Evolutionary conservation across 1,140 invertebrate genomes (phyloP), one percentile per base, ranked within the genome.

Genomic region (Drosophila bocqueti): DNA sequence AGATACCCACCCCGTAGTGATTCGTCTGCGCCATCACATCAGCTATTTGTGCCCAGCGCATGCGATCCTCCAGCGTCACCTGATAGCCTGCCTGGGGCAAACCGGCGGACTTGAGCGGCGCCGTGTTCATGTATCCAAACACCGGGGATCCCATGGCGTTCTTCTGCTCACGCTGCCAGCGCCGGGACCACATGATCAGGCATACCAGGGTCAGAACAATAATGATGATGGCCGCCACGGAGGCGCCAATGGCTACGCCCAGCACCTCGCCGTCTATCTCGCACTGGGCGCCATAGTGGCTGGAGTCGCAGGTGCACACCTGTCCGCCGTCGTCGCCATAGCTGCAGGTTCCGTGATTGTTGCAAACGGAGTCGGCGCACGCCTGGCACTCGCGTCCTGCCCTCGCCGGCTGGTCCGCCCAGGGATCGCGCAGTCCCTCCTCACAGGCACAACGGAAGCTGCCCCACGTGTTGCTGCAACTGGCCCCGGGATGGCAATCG

Each of bases 191-290:
- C 94, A 97, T 97, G 64, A 98, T 96, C 6, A 98, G 94, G 80
- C 97, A 97, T 2, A 97, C 95, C 2, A 98, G 93, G 0, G 97
- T 98, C 31, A 98, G 92, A 2, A 97, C 95, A 82, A 98, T 98
- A 58, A 98, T 98, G 31, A 98, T 95, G 5, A 98, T 94, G 24
- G 97, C 97, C 9, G 96, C 96, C 6, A 98, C 95, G 3, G 97
- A 97, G 0, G 97, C 97, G 16, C 97, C 97, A 67, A 98, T 96
- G 0, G 97, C 97, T 21, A 98, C 97, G 1, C 96, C 97, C 34
- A 98, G 93, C 49, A 98, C 97, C 94, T 98, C 97, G 10, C 97
- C 97, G 89, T 98, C 98, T 45, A 98, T 95, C 92, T 98, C 97
- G 92, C 98, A 98, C 83, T 96, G 95, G 1, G 95, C 94, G 1